Base-by-base conservation (phyloP, 2,888 invertebrate genomes). In the Plutella xylostella region DNA sequence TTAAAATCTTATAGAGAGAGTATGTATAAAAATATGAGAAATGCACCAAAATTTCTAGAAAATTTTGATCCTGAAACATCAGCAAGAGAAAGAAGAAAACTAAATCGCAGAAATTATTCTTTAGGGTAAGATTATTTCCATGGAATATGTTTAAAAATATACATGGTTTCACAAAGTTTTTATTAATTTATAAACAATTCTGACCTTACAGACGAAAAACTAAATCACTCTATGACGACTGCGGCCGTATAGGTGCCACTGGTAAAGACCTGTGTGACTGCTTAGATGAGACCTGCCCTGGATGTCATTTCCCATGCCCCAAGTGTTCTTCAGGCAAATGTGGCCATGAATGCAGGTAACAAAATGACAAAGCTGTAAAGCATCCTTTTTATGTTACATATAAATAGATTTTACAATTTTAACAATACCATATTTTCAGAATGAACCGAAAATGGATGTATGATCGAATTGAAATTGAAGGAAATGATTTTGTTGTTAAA, bases 241-340 rank as follows among this genome's bases (percentile, higher is more conserved):
- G 78, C 44, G 93, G 93, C 0, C 73, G 86, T 28, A 84, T 90
- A 52, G 77, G 89, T 18, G 72, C 75, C 14, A 87, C 87, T 20
- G 89, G 89, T 1, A 72, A 86, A 53, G 92, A 96, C 72, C 60
- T 93, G 11, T 97, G 97, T 54, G 97, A 97, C 66, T 97, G 96
- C 62, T 79, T 96, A 51, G 88, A 90, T 55, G 83, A 85, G 31
- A 78, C 83, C 11, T 97, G 97, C 57, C 82, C 87, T 1, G 97
- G 97, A 0, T 97, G 97, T 65, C 94, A 94, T 75, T 92, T 90
- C 61, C 89, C 90, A 1, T 94, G 94, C 58, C 65, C 84, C 4
- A 90, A 88, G 63, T 95, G 95, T 60, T 75, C 69, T 17, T 92
- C 92, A 0, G 72, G 72, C 19, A 93, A 92, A 66, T 95, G 94